Percentiles rank a stretch among this genome's conserved stretches.
Conservation (phyloP, 2,113 vertebrate species). For the Perccottus glenii region DNA sequence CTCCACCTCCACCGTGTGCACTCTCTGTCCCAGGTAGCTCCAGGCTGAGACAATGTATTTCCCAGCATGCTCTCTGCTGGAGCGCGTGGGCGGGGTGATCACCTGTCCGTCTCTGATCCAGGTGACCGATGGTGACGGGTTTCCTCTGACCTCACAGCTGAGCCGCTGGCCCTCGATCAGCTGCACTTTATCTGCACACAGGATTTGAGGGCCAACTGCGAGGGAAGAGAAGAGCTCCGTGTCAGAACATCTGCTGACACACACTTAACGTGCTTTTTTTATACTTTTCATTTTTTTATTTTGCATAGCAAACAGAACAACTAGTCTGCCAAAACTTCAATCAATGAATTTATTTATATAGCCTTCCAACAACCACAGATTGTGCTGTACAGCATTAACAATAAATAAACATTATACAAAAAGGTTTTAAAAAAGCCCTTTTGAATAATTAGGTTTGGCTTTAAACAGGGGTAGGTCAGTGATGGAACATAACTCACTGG, state of each 20-base stretch:
- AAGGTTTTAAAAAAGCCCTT: too few species aligned
- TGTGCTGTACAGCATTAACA: too few species aligned
- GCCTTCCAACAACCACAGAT: too few species aligned
- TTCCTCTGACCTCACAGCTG: slow-evolving; percentile 54
- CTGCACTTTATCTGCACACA: slow-evolving; percentile 29
- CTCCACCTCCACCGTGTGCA: slow-evolving; percentile 58
- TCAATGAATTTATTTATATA: too few species aligned
- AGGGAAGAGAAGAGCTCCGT: background rate
- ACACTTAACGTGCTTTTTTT: too few species aligned
- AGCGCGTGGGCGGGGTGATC: slow-evolving; percentile 31
- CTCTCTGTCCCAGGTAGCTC: slow-evolving; percentile 21
- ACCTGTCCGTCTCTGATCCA: slow-evolving; percentile 53
- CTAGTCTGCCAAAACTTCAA: too few species aligned
- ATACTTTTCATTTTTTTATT: too few species aligned
- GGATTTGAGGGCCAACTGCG: slow-evolving; percentile 50
- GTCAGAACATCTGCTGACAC: background rate
- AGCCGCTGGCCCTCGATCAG: slow-evolving; percentile 48
- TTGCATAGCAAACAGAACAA: too few species aligned
- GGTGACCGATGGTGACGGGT: slow-evolving; percentile 51
- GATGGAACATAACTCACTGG: too few species aligned
- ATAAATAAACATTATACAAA: too few species aligned
- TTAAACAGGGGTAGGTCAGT: too few species aligned
- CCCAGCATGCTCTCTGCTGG: slow-evolving; percentile 47
- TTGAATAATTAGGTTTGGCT: too few species aligned
- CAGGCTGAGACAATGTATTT: slow-evolving; percentile 38